Conservation (phyloP, 2,113 vertebrate genomes). For the Nerophis ophidion region DNA sequence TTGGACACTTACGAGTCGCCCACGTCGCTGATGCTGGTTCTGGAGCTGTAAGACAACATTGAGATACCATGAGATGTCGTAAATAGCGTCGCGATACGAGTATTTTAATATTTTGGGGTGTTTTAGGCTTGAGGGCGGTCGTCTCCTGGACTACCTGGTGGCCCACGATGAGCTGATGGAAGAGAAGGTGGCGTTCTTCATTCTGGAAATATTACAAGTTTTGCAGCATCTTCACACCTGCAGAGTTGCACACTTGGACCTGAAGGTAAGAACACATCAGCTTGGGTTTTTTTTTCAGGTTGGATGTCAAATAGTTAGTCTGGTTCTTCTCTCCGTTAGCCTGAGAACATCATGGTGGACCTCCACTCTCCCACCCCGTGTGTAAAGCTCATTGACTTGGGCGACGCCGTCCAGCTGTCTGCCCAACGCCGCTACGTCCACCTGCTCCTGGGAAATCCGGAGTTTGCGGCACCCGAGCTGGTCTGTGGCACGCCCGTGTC, state of each 20-base stretch:
- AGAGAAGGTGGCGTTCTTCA: conserved; percentile 92
- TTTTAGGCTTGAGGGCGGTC: conserved; percentile 85
- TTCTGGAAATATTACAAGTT: conserved; percentile 88
- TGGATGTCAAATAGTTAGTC: too few species aligned
- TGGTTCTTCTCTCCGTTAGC: conserved; percentile 63
- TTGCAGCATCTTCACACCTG: conserved; percentile 95
- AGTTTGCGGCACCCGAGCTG: conserved; percentile 94
- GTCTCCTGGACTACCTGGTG: conserved; percentile 90
- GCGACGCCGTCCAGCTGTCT: conserved; percentile 90
- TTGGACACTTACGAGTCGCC: conserved; percentile 89
- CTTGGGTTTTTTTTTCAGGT: not conserved
- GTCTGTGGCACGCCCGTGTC: conserved; percentile 90
- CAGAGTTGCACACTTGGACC: conserved; percentile 88
- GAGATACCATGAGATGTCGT: too few species aligned
- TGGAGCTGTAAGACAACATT: conserved; percentile 84
- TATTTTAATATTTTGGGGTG: not conserved
- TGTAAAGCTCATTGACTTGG: conserved; percentile 89
- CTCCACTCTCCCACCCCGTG: conserved; percentile 81
- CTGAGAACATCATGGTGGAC: conserved; percentile 95
- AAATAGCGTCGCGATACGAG: not conserved
- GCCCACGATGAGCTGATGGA: conserved; percentile 96
- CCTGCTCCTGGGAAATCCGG: conserved; percentile 88
- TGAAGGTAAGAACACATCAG: conserved; percentile 77
- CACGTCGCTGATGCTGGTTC: conserved; percentile 81
- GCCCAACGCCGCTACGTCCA: conserved; percentile 85